Percentiles rank a stretch among this genome's conserved stretches.
Evolutionary conservation across 2,113 vertebrate genomes (phyloP).

Genomic region (Anhinga rufa): DNA sequence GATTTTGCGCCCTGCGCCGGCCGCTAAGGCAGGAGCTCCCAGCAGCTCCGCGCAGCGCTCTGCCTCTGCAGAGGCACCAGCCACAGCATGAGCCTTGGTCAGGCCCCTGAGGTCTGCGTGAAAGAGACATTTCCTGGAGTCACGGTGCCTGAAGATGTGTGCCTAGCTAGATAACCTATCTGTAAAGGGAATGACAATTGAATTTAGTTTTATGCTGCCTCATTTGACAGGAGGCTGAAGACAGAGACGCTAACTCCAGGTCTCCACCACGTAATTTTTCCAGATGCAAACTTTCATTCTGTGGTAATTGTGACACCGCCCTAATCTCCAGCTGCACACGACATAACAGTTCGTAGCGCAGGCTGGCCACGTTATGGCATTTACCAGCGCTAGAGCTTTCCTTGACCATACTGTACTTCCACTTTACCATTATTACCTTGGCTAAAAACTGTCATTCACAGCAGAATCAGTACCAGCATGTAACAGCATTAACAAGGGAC

Average conservation of each 20-base stretch:
- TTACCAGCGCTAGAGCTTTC: neutral
- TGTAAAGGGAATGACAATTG: neutral
- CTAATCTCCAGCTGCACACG: neutral
- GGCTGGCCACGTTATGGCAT: neutral
- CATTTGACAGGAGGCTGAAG: neutral
- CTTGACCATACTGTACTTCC: neutral
- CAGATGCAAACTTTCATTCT: neutral
- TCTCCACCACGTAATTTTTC: neutral
- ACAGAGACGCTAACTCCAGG: neutral
- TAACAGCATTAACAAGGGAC: neutral
- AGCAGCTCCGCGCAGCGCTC: no score
- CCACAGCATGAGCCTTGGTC: fast-evolving
- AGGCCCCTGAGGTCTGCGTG: fast-evolving
- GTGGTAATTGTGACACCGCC: neutral
- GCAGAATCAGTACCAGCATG: neutral
- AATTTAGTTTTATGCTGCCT: neutral
- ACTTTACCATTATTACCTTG: neutral
- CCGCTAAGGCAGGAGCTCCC: neutral
- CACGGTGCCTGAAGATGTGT: fast-evolving
- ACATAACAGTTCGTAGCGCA: fast-evolving
- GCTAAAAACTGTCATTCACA: neutral
- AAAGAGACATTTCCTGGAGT: neutral
- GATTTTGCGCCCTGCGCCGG: neutral
- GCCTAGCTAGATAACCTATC: neutral
- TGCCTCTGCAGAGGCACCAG: neutral